A percentile compares a stretch with the other conserved stretches of the same genome.
These are phyloP conservation scores for Gallinago stenura DNA, from an alignment of 2,797 vertebrate genomes.

Conservation along the genomic window DNA sequence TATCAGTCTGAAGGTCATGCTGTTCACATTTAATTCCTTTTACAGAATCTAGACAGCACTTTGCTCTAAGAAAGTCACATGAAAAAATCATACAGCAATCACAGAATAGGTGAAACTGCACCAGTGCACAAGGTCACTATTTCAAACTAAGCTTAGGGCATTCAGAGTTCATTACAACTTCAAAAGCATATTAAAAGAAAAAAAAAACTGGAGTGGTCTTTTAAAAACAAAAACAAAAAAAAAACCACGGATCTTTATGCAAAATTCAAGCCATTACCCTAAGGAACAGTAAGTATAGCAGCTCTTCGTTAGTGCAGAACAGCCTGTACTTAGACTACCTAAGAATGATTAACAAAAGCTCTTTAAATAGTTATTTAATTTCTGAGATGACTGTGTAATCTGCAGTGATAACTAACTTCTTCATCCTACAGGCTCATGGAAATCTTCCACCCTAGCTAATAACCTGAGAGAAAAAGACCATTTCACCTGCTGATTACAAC, in stretches of 20 bases:
- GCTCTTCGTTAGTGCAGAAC: neutral
- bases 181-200: neutral
- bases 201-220: neutral
- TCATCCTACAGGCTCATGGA: neutral
- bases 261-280: neutral
- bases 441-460: slow-evolving; percentile 3
- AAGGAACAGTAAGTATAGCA: neutral
- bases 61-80: rapidly evolving
- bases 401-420: slow-evolving; percentile 22
- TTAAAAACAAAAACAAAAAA: no score
- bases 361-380: slow-evolving; percentile 16
- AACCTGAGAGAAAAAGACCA: neutral
- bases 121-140: neutral
- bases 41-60: neutral
- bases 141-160: neutral
- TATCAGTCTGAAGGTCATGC: neutral
- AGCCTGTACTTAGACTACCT: neutral
- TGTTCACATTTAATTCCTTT: neutral
- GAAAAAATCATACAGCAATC: neutral
- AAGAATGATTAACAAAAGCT: neutral
- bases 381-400: slow-evolving; percentile 20
- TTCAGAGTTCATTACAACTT: neutral
- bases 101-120: neutral
- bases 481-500: neutral
- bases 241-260: neutral